These are phyloP conservation scores for Colletes gigas DNA, from an alignment of 1,140 invertebrate genomes.

Conservation along the genomic window DNA sequence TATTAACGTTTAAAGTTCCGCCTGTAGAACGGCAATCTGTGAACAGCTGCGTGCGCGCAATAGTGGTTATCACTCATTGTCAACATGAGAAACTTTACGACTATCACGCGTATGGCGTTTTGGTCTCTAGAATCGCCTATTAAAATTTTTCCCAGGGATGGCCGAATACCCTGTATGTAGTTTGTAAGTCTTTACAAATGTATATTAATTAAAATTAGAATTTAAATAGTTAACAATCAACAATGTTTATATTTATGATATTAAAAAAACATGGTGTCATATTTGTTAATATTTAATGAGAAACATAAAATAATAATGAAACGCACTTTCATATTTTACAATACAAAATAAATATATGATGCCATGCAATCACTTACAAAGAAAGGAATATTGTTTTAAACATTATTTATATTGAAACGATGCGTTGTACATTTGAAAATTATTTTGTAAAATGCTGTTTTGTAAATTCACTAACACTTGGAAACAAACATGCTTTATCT, in stretches of 20 bases:
- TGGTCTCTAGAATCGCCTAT: too few species aligned
- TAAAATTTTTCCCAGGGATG: too few species aligned
- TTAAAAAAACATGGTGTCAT: background rate
- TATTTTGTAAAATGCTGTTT: background rate
- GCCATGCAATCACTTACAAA: background rate
- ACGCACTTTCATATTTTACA: background rate
- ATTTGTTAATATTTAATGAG: background rate
- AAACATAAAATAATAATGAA: slow-evolving; percentile 1
- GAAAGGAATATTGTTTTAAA: background rate
- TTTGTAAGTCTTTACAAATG: too few species aligned
- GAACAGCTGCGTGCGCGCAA: too few species aligned
- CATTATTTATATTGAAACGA: background rate
- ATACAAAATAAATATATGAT: background rate
- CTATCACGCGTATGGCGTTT: too few species aligned
- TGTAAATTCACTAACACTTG: background rate
- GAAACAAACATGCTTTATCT: background rate
- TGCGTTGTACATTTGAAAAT: background rate
- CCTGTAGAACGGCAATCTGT: too few species aligned
- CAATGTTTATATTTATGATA: background rate
- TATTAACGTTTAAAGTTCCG: too few species aligned
- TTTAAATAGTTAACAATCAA: background rate
- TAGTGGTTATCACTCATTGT: too few species aligned
- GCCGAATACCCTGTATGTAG: too few species aligned
- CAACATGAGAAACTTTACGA: too few species aligned
- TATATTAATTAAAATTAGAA: too few species aligned